Conservation (phyloP, 1,140 invertebrate genomes). For the Bombus affinis region DNA sequence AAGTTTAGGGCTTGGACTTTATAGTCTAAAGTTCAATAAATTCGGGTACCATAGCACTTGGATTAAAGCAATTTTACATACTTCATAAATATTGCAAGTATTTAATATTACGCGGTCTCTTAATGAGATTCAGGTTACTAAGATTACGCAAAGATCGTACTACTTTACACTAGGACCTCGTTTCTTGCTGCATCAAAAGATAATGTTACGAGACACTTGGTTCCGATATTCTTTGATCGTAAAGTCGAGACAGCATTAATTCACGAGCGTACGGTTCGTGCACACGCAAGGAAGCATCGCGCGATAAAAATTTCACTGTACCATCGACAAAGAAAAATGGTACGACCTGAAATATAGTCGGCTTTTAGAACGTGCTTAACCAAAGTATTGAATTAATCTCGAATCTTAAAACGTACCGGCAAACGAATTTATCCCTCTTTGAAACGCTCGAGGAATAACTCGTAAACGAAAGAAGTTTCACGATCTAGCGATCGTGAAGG, state of each 20-base stretch:
- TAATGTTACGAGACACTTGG: background rate
- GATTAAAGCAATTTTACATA: background rate
- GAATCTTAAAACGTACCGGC: background rate
- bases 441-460: background rate
- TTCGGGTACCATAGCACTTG: background rate
- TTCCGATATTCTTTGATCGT: background rate
- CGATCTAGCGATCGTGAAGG: background rate
- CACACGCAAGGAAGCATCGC: background rate
- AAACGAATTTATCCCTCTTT: background rate
- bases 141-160: background rate
- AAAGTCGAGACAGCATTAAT: constrained; percentile 4
- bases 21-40: background rate
- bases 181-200: background rate
- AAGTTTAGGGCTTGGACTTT: background rate
- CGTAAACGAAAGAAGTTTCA: background rate
- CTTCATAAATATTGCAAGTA: background rate
- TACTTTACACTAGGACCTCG: background rate
- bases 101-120: no score
- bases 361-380: background rate
- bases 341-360: no score
- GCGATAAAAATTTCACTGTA: background rate
- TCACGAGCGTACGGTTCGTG: background rate
- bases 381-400: background rate
- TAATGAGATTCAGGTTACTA: no score
- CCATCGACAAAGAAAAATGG: background rate